phyloP scores from a whole-genome alignment of 1,140 invertebrate genomes.

The Philaenus spumarius region DNA sequence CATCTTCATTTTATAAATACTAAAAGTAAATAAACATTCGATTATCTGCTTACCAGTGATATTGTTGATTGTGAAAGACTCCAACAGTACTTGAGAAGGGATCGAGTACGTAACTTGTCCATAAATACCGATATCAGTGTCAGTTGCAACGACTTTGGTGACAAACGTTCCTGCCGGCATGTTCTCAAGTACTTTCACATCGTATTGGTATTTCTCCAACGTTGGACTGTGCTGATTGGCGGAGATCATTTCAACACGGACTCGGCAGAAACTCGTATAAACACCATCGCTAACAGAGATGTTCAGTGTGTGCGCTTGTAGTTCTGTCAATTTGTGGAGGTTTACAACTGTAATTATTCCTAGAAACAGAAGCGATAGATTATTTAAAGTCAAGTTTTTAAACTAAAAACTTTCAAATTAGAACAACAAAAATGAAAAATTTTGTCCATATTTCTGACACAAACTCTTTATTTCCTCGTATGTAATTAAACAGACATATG shows the following conservation, averaged over 20 bases:
- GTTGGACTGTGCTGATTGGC: constrained; percentile 72
- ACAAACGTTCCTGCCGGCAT: constrained; percentile 65
- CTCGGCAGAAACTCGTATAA: constrained; percentile 73
- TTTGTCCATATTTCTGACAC: too few species aligned
- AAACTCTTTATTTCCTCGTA: neutral
- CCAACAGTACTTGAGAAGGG: constrained; percentile 64
- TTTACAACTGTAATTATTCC: constrained; percentile 52
- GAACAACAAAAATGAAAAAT: too few species aligned
- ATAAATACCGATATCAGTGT: constrained; percentile 76
- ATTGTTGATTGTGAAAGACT: constrained; percentile 72
- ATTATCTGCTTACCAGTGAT: constrained; percentile 51
- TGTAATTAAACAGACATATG: neutral
- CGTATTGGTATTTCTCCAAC: constrained; percentile 67
- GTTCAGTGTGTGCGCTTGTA: constrained; percentile 54
- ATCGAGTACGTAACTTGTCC: constrained; percentile 74
- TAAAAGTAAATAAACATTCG: too few species aligned
- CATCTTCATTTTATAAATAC: too few species aligned
- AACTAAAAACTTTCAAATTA: too few species aligned
- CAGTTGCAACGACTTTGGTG: constrained; percentile 64
- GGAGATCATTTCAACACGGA: constrained; percentile 71
- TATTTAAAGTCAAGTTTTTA: neutral
- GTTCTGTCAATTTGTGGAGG: constrained; percentile 50
- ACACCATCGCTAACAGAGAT: constrained; percentile 89
- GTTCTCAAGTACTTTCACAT: constrained; percentile 75
- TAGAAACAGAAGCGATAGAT: too few species aligned